Base-by-base conservation (phyloP, 2,113 vertebrate genomes). In the Platysternon megacephalum region DNA sequence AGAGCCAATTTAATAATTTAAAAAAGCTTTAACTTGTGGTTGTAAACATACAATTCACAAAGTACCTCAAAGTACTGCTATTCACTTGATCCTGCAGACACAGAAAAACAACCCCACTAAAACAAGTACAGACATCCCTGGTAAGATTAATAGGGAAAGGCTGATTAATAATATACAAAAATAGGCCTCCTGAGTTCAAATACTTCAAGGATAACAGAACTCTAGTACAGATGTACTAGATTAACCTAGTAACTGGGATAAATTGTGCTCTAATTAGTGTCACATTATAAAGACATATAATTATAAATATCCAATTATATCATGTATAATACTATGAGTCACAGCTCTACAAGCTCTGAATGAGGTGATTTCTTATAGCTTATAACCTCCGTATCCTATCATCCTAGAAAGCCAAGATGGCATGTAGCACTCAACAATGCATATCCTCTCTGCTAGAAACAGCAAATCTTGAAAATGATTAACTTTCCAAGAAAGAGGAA, bases 161-260 rank as follows among this genome's bases (percentile, higher is more conserved):
- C 35, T 93, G 83, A 93, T 89, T 95, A 89, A 44, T 90, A 94
- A 91, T 44, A 90, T 26, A 72, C 14, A 94, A 89, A 95, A 89
- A 82, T 58, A 80, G 0, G 0, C 82, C 55, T 94, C 56, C 68
- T 42, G 7, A 56, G 89, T 7, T 82, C 55, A 93, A 84, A 46
- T 7, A 48, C 87, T 82, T 84, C 56, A 82, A 1, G 87, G n/a
- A 2, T 93, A 10, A 5, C 72, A 82, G n/a, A 82, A 4, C 86
- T 83, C 5, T 83, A 88, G 24, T 48, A 32, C 5, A 55, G 0
- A 79, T 24, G 46, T 8, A 4, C 24, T 89, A 4, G 11, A 76
- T n/a, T 46, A 87, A 72, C 1, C 44, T 79, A 17, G n/a, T 89
- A 24, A 93, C 78, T 1, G 84, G 78, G 44, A 56, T 82, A 84